Percentiles rank a stretch among this genome's conserved stretches.
These are phyloP conservation scores for Procavia capensis DNA, from an alignment of 2,113 vertebrate genomes.

Conservation along the genomic window DNA sequence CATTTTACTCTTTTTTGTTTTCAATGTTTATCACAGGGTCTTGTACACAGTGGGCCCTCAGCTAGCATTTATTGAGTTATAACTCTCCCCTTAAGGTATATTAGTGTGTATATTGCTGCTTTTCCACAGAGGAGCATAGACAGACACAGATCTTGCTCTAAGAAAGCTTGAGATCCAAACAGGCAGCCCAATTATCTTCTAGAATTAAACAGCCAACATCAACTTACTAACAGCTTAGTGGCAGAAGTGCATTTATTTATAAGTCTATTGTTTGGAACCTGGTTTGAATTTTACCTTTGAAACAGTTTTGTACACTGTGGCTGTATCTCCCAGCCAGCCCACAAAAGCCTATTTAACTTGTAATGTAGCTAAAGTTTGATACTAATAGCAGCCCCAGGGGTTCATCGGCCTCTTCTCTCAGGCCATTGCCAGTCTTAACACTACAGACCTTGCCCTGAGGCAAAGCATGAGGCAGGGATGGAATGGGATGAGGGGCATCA, in stretches of 20 bases:
- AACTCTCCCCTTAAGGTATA: background rate
- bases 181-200: slow-evolving; percentile 25
- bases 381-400: slow-evolving; percentile 76
- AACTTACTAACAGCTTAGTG: background rate
- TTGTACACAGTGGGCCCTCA: background rate
- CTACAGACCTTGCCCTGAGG: slow-evolving; percentile 76
- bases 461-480: slow-evolving; percentile 17
- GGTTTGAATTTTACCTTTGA: slow-evolving; percentile 38
- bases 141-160: background rate
- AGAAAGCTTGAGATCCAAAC: background rate
- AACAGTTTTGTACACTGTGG: background rate
- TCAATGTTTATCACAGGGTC: background rate
- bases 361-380: slow-evolving; percentile 71
- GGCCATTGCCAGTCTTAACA: slow-evolving; percentile 67
- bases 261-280: background rate
- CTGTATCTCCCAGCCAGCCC: slow-evolving; percentile 29
- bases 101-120: background rate
- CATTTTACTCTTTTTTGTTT: background rate
- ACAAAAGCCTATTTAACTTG: slow-evolving; percentile 72
- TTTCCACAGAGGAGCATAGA: background rate
- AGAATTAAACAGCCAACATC: slow-evolving; percentile 49
- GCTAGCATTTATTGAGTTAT: background rate
- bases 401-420: slow-evolving; percentile 59
- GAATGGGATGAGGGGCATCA: background rate
- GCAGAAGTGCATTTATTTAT: slow-evolving; percentile 21